phyloP scores from a whole-genome alignment of 2,797 vertebrate genomes.

The Schizopygopsis pylzovi region DNA sequence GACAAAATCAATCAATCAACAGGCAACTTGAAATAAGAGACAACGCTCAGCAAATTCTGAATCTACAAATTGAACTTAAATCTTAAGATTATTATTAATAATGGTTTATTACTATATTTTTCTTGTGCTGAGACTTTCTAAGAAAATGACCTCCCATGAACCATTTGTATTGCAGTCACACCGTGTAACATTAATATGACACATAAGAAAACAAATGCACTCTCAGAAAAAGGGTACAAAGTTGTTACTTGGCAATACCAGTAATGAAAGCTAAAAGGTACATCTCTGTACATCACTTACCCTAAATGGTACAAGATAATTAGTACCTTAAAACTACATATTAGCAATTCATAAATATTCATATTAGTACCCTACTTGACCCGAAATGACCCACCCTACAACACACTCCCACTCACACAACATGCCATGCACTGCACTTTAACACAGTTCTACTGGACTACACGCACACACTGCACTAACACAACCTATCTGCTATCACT shows the following conservation, averaged over 20 bases:
- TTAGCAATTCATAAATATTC: background rate
- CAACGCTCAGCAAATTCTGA: background rate
- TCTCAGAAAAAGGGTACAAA: background rate
- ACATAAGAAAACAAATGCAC: background rate
- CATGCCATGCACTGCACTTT: too few species aligned
- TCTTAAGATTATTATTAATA: background rate
- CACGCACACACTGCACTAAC: too few species aligned
- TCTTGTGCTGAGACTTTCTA: background rate
- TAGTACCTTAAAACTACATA: background rate
- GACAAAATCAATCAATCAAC: conserved; percentile 9
- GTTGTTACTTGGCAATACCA: background rate
- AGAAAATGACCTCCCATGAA: background rate
- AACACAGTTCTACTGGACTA: too few species aligned
- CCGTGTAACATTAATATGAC: background rate
- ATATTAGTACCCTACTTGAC: background rate
- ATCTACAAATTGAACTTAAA: background rate
- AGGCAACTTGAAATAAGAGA: background rate
- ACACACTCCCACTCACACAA: too few species aligned
- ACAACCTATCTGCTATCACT: too few species aligned
- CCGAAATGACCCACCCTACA: too few species aligned
- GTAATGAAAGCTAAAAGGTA: background rate
- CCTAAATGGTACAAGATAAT: background rate
- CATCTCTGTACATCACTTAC: background rate
- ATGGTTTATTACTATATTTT: background rate
- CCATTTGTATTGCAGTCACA: background rate